Evolutionary conservation across 2,888 invertebrate genomes (phyloP), one percentile per base, ranked within the genome.

Genomic region (Eupsilia transversa): DNA sequence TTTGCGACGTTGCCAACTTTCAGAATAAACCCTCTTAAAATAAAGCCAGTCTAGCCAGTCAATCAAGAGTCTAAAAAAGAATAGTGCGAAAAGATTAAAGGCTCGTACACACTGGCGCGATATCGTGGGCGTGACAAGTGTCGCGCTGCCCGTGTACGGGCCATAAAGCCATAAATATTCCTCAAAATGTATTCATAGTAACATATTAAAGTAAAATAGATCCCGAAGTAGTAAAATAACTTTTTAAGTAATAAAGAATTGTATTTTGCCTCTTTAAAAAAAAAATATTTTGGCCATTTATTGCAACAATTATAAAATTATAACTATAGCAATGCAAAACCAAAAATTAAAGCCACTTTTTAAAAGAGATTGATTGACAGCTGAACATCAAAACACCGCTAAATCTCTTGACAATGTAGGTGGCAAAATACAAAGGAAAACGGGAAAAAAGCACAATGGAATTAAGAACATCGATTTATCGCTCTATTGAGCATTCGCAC

Each of bases 401-500:
- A 73, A 70, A 60, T 23, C 10, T 54, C 35, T 46, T 65, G 74
- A 74, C 75, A 74, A 27, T 80, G 67, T 77, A 69, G 79, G 74
- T 79, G 75, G 77, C 43, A 78, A 61, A 81, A 84, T 64, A 88
- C 80, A 88, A 87, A 71, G 41, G 49, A 12, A 72, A 10, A 43
- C 23, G 14, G 20, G 74, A 85, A 87, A 89, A 88, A 87, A 75
- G 10, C 61, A 90, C 91, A 91, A 91, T 86, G 84, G 87, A 79
- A 79, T 72, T 80, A 75, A 61, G 46, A 79, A 89, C 91, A 93
- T 94, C 93, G 93, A 95, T 95, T 94, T 90, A 89, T 87, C 89
- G 91, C 88, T 92, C 92, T 92, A 94, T 94, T 92, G 91, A 91
- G 86, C 89, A 91, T 92, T 90, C 83, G 84, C 81, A 80, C 91